Evolutionary conservation across 2,113 vertebrate genomes (phyloP), one percentile per base, ranked within the genome.

Genomic region (Pelmatolapia mariae): DNA sequence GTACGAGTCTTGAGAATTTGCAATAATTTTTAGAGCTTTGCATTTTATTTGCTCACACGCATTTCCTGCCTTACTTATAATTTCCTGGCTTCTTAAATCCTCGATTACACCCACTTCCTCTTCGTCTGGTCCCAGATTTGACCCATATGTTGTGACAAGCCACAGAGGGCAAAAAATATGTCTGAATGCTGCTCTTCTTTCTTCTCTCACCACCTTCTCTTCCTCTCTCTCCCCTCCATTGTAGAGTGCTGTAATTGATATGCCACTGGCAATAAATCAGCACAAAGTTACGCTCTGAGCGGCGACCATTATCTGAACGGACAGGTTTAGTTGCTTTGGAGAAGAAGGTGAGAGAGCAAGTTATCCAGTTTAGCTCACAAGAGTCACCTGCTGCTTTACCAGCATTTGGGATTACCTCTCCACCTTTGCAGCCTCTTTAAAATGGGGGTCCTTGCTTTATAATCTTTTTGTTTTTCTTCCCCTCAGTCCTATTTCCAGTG

Each of bases 241-340:
- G 89, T 89, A 29, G 83, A 94, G 90, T 81, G 93, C 88, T 89
- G 92, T 96, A 95, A 96, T 96, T 95, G 95, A 95, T 96, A 95
- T 95, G 95, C 96, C 96, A 96, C 89, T 19, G 56, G 94, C 95
- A 95, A 96, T 96, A 96, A 95, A 95, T 96, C 95, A 93, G 89
- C 81, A 31, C 63, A 22, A 89, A 92, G 87, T 91, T 45, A 7
- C 57, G 84, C 88, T 81, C 87, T 84, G 83, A 90, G 87, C 63
- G 4, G 79, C 11, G 45, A 92, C 92, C 91, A 87, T 93, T 94
- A 94, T 95, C 95, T 93, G 89, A 89, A 86, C 19, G 68, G 94
- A 94, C 94, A 94, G 92, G 92, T 96, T 94, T 90, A 94, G 92
- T 90, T 90, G 89, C 93, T 88, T 85, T 86, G 89, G 90, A 90